Evolutionary conservation across 2,888 invertebrate genomes (phyloP), one percentile per base, ranked within the genome.

Genomic region (Eudasyphora cyanicolor): DNA sequence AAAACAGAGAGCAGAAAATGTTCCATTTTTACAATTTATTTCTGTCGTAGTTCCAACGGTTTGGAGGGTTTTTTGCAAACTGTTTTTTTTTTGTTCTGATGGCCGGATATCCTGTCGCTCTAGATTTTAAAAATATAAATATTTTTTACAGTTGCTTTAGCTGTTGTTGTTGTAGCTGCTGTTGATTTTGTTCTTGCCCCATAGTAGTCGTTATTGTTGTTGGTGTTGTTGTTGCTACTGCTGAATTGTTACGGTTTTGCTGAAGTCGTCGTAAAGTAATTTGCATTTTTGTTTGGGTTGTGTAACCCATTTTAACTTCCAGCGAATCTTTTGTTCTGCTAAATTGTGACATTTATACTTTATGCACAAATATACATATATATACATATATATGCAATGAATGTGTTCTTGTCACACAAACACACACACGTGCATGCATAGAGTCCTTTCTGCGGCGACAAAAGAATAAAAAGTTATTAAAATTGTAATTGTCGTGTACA

Each of bases 241-340:
- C 45, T 24, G 32, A 17, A 24, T 73, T 54, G 49, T 73, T 57
- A 57, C 57, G 27, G 57, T 57, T 57, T 49, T 60, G n/a, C n/a
- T n/a, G n/a, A n/a, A n/a, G n/a, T n/a, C n/a, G n/a, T n/a, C n/a
- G 19, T 49, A 74, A 70, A 79, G 62, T 79, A 84, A 81, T 84
- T 84, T 84, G 67, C 81, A 67, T 71, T 60, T 76, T 45, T 49
- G 21, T 12, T 54, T 76, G 24, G 29, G 42, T 70, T 79, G 71
- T 51, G 42, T 84, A 81, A 84, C 81, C 84, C 78, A 84, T 78
- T 84, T 84, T 79, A 84, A 81, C 84, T 79, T 76, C 49, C 78
- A 38, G 49, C 64, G 67, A 75, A 71, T 73, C 78, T 69, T 79
- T 84, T 81, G 80, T 81, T 80, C 60, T 71, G 71, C 64, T 78